Conservation (phyloP, 1,140 invertebrate genomes). For the Plutomurus gul region DNA sequence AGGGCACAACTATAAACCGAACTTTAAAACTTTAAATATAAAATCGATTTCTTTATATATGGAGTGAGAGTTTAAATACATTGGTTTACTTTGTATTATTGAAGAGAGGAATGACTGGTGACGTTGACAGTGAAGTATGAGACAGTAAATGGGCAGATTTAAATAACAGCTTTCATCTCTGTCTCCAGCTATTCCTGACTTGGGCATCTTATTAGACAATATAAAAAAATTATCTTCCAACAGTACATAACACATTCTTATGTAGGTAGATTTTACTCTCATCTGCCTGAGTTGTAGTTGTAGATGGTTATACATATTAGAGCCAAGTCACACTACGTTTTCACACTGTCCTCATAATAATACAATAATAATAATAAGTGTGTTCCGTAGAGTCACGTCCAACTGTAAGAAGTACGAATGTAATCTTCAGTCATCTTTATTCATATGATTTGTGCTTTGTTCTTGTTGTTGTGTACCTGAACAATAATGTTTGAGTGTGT, state of each 20-base stretch:
- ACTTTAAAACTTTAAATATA: too few species aligned
- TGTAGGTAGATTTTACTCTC: neutral
- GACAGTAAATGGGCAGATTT: neutral
- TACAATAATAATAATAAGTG: too few species aligned
- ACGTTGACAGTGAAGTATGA: slow-evolving; percentile 1
- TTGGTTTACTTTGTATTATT: too few species aligned
- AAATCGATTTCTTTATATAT: too few species aligned
- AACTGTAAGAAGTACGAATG: too few species aligned
- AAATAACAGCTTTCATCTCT: slow-evolving; percentile 15
- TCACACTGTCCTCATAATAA: too few species aligned
- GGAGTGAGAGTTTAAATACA: too few species aligned
- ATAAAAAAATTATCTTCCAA: slow-evolving; percentile 19
- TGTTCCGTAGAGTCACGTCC: neutral
- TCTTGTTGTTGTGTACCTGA: neutral
- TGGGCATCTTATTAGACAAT: slow-evolving; percentile 16
- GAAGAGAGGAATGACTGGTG: too few species aligned
- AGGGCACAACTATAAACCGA: too few species aligned
- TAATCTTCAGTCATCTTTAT: slow-evolving; percentile 26
- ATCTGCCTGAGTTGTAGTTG: neutral
- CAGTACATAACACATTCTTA: neutral
- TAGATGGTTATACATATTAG: neutral
- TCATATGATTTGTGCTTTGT: neutral
- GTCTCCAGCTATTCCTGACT: slow-evolving; percentile 18
- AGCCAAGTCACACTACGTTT: too few species aligned
- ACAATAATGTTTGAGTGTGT: neutral